These are phyloP conservation scores for Ceratina calcarata DNA, from an alignment of 1,140 invertebrate genomes.

Conservation along the genomic window DNA sequence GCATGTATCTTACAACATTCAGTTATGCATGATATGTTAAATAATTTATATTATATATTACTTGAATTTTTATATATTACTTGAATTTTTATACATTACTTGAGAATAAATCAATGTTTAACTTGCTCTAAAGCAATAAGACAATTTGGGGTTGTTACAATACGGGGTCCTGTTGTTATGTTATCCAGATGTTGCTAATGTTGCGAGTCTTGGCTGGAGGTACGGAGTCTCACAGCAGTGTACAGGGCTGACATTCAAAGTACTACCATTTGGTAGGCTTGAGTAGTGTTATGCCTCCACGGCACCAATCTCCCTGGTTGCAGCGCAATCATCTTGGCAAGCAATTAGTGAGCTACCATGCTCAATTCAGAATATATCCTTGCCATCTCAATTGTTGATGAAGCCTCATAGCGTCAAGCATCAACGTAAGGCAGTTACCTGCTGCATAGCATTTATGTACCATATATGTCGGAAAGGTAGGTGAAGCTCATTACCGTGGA, in stretches of 20 bases:
- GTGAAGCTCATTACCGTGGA: constrained; percentile 65
- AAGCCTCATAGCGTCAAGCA: constrained; percentile 76
- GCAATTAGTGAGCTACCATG: constrained; percentile 76
- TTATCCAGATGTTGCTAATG: constrained; percentile 78
- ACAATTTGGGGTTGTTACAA: constrained; percentile 69
- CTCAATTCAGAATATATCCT: constrained; percentile 74
- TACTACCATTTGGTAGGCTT: constrained; percentile 77
- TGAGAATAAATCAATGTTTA: constrained; percentile 56
- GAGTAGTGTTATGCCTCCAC: constrained; percentile 77
- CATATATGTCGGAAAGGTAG: constrained; percentile 79
- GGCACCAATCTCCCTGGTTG: constrained; percentile 72
- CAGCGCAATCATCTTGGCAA: constrained; percentile 74
- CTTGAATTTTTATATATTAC: no score
- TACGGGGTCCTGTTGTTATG: constrained; percentile 70
- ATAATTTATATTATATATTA: constrained; percentile 45
- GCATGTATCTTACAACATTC: constrained; percentile 60
- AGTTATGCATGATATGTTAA: constrained; percentile 62
- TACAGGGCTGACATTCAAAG: constrained; percentile 78
- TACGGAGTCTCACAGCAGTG: constrained; percentile 70
- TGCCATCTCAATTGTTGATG: constrained; percentile 77
- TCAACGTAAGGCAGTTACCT: constrained; percentile 77
- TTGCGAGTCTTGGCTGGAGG: constrained; percentile 73
- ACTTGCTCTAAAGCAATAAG: constrained; percentile 61
- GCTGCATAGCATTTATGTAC: constrained; percentile 80
- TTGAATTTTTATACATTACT: constrained; percentile 32